Evolutionary conservation across 1,140 invertebrate genomes (phyloP), one percentile per base, ranked within the genome.

Genomic region (Microplitis demolitor): DNA sequence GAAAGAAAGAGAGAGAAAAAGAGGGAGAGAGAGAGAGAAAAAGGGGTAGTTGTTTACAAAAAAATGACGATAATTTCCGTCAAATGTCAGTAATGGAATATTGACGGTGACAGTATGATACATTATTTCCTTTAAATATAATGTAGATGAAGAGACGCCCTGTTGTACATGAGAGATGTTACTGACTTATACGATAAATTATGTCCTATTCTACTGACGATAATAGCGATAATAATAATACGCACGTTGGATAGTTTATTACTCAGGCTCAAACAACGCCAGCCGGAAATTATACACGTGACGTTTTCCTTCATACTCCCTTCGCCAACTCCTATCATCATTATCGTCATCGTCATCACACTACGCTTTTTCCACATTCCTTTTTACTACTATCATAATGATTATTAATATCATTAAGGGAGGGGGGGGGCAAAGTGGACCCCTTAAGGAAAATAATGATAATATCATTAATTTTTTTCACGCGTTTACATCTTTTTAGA

Each of bases 161-260:
- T 37, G 34, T 50, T 56, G n/a, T 16, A 13, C 24, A 4, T 8
- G 39, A 58, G 66, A 58, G 66, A 68, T 68, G 51, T 51, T 13
- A 14, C 33, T 37, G 39, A 50, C 24, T 64, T 34, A 35, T 51
- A 54, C 69, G 50, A 71, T 71, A 71, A 71, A 71, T 71, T 71
- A 71, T 51, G 50, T 56, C 24, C 69, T 63, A 71, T 62, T 56
- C 9, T 62, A 35, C 33, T 71, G 69, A 71, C 61, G 61, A 71
- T 71, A 71, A 71, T 71, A 71, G 69, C 53, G 61, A 71, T 71
- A 71, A 71, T 64, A 71, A 71, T 71, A 60, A 71, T 71, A 64
- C 69, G 50, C 69, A 51, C n/a, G 51, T 51, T 50, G 58, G 51
- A 71, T 71, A 33, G 69, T 71, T 71, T 71, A 71, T 71, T 71